These are phyloP conservation scores for Eilema griseolum DNA, from an alignment of 2,888 invertebrate genomes.

Conservation along the genomic window DNA sequence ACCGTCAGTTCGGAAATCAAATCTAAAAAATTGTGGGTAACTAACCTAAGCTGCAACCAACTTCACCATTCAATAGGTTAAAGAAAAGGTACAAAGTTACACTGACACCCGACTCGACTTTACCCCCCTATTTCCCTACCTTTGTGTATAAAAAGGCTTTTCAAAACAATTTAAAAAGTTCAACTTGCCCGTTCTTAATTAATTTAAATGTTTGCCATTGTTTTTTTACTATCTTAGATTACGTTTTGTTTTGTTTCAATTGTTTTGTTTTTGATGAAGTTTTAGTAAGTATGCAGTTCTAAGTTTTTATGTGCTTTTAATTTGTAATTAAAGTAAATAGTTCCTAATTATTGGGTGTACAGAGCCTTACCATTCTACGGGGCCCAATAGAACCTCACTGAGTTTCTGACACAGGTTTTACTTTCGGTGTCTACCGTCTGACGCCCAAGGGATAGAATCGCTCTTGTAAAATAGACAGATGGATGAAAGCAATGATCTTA, in stretches of 20 bases:
- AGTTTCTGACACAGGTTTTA: too few relatives aligned
- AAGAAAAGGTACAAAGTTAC: background rate
- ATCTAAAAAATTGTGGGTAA: background rate
- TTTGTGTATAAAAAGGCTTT: conserved; percentile 38
- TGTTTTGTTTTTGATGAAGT: conserved; percentile 10
- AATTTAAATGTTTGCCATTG: conserved; percentile 70
- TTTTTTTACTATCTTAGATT: conserved; percentile 38
- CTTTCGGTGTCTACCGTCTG: too few relatives aligned
- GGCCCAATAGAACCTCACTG: too few relatives aligned
- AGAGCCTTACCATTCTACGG: too few relatives aligned
- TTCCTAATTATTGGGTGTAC: too few relatives aligned
- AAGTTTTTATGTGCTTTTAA: conserved; percentile 4
- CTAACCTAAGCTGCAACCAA: background rate
- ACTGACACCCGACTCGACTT: background rate
- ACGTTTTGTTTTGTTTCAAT: conserved; percentile 33
- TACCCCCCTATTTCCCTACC: background rate
- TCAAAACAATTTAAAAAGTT: conserved; percentile 61
- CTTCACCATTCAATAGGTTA: background rate
- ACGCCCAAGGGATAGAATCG: too few relatives aligned
- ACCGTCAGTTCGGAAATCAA: too few relatives aligned
- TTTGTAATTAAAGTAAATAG: conserved; percentile 10
- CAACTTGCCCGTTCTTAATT: conserved; percentile 69
- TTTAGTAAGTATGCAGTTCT: background rate
- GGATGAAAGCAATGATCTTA: too few relatives aligned
- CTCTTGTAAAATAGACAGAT: too few relatives aligned